Evolutionary conservation across 1,140 invertebrate species (phyloP).

Genomic region (Venturia canescens): DNA sequence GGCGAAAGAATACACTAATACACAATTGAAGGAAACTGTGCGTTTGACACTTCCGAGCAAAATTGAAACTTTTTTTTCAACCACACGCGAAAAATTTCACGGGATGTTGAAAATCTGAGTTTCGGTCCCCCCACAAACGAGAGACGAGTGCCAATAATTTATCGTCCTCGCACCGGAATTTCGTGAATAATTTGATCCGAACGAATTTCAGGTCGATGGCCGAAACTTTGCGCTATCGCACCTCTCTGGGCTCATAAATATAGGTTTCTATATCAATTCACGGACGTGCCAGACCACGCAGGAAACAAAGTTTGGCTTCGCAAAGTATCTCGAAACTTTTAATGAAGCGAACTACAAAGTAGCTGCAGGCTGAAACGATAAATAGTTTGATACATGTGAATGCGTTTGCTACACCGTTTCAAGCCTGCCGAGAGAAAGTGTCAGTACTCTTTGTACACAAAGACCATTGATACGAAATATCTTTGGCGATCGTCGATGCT

Average conservation of each 20-base stretch:
- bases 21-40: not conserved
- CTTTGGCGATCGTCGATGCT: no score
- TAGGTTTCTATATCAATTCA: no score
- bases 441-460: not conserved
- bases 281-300: not conserved
- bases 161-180: not conserved
- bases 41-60: not conserved
- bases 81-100: not conserved
- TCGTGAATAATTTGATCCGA: not conserved
- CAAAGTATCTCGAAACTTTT: not conserved
- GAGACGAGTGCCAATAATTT: not conserved
- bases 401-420: not conserved
- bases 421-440: not conserved
- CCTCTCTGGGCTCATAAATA: no score
- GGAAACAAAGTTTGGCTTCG: not conserved
- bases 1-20: no score
- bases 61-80: not conserved
- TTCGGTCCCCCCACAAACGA: not conserved
- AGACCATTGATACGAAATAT: not conserved
- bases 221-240: not conserved
- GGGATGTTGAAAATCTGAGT: not conserved
- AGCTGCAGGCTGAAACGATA: not conserved
- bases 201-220: not conserved
- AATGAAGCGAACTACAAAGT: not conserved
- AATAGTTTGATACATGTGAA: not conserved